Conservation (phyloP, 2,888 invertebrate genomes). For the Parthenolecanium corni region DNA sequence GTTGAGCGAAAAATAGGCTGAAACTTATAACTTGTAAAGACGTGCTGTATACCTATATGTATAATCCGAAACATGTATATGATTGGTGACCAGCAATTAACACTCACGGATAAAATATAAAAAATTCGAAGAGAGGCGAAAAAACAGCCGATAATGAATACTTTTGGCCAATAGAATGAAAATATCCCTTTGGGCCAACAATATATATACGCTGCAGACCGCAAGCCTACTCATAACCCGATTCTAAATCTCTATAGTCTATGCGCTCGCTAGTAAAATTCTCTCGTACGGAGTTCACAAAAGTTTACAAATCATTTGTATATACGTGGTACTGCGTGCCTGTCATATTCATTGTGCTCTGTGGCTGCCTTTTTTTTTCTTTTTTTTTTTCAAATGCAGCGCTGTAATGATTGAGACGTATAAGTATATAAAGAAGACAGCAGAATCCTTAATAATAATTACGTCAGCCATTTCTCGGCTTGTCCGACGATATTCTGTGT, state of each 20-base stretch:
- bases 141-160: slow-evolving; percentile 7
- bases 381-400: too few relatives aligned
- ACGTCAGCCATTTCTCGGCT: too few relatives aligned
- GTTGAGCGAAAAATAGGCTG: too few relatives aligned
- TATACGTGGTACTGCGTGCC: background rate
- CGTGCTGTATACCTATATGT: background rate
- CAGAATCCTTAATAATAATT: too few relatives aligned
- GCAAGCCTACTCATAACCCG: background rate
- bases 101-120: background rate
- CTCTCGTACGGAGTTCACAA: background rate
- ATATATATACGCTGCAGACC: background rate
- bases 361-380: too few relatives aligned
- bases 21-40: too few relatives aligned
- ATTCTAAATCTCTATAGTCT: background rate
- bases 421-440: too few relatives aligned
- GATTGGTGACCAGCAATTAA: slow-evolving; percentile 6
- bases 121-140: background rate
- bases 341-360: slow-evolving; percentile 1
- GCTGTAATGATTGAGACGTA: too few relatives aligned
- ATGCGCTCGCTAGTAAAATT: background rate
- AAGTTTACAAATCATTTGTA: background rate
- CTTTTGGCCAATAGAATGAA: background rate
- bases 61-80: too few relatives aligned
- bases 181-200: slow-evolving; percentile 17
- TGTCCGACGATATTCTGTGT: too few relatives aligned